phyloP scores from a whole-genome alignment of 2,797 vertebrate genomes.

The Phoeniculus purpureus region DNA sequence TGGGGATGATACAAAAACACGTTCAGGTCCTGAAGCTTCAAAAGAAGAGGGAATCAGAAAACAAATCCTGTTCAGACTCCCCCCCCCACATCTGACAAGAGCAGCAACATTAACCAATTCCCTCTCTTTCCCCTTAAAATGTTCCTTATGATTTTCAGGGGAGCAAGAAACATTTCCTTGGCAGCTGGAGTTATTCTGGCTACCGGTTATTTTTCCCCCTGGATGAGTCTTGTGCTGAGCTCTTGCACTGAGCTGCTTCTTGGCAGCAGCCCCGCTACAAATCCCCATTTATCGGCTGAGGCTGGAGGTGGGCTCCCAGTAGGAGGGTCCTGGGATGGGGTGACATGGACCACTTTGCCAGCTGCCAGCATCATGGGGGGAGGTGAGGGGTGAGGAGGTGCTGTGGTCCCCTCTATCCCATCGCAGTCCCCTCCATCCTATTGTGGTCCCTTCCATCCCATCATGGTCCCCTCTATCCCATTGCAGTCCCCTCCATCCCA shows the following conservation, averaged over 20 bases:
- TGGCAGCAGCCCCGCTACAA: accelerated
- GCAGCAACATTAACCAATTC: background rate
- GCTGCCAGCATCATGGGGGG: background rate
- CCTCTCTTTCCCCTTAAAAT: background rate
- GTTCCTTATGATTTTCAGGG: background rate
- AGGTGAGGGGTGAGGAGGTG: background rate
- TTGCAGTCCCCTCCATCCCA: no score
- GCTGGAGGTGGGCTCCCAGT: background rate
- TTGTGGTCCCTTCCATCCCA: no score
- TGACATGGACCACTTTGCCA: accelerated
- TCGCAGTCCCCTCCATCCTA: background rate
- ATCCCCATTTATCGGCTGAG: accelerated
- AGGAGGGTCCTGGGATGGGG: accelerated
- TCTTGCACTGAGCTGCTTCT: background rate
- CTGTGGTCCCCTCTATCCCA: background rate
- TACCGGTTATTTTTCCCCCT: background rate
- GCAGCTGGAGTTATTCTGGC: background rate
- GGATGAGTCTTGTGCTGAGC: background rate
- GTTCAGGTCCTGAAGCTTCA: background rate
- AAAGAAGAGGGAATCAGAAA: background rate
- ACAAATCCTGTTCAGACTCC: background rate
- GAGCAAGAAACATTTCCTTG: background rate
- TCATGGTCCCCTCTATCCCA: no score
- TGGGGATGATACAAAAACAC: background rate
- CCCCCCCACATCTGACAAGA: background rate